phyloP scores from a whole-genome alignment of 2,113 vertebrate genomes.

The Uropsilus gracilis region DNA sequence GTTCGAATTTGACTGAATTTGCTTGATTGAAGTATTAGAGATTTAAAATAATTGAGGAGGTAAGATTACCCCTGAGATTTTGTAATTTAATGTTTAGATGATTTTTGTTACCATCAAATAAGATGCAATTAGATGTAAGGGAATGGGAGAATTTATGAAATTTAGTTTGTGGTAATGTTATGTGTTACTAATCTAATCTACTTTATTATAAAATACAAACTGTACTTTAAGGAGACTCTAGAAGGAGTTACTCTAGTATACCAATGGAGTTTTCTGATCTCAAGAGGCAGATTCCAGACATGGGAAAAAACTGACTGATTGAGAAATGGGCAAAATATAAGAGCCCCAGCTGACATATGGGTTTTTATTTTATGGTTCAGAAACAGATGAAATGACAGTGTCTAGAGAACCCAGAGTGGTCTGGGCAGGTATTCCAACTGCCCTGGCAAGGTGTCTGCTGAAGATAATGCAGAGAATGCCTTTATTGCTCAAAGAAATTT shows the following conservation, averaged over 20 bases:
- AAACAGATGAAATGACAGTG: not conserved
- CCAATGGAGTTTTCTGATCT: not conserved
- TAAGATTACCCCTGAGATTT: not conserved
- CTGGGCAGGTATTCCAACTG: not conserved
- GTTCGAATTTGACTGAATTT: not conserved
- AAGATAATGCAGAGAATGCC: not conserved
- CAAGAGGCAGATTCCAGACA: not conserved
- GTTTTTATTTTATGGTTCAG: not conserved
- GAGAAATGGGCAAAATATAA: not conserved
- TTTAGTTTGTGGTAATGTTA: not conserved
- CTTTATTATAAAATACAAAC: not conserved
- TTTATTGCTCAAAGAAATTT: not conserved
- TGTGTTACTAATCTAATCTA: not conserved
- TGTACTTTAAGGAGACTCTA: not conserved
- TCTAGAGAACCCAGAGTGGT: not conserved
- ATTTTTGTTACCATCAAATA: not conserved
- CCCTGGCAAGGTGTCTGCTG: not conserved
- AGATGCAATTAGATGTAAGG: not conserved
- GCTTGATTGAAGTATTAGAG: not conserved
- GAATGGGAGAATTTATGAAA: not conserved
- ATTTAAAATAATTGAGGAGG: not conserved
- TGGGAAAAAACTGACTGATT: not conserved
- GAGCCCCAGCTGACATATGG: not conserved
- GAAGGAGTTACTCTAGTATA: not conserved
- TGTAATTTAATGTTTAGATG: not conserved